These are phyloP conservation scores for Pteropus rufus DNA, from an alignment of 2,797 vertebrate genomes.

Conservation along the genomic window DNA sequence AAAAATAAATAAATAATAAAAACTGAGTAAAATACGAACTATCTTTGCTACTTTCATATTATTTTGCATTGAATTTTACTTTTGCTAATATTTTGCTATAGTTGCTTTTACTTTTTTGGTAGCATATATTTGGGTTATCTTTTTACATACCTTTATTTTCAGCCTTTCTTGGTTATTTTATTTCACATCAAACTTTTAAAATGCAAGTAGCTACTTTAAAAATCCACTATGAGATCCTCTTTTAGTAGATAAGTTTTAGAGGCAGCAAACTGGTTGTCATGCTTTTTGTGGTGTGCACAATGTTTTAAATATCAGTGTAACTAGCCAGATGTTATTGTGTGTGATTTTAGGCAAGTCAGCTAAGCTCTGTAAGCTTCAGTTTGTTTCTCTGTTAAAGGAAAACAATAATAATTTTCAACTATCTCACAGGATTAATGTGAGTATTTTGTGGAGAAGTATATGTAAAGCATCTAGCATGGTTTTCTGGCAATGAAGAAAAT, in stretches of 20 bases:
- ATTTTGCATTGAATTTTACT: slow-evolving; percentile 11
- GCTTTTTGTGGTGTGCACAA: neutral
- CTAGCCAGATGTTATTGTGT: neutral
- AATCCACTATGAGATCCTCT: neutral
- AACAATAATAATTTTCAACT: neutral
- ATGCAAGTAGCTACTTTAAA: neutral
- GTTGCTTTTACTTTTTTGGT: slow-evolving; percentile 22
- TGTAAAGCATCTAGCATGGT: neutral
- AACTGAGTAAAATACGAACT: neutral
- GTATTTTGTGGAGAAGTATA: neutral
- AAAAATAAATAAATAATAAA: too few species aligned
- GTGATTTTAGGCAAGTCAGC: neutral
- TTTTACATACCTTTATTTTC: neutral
- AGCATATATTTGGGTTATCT: neutral
- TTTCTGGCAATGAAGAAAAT: neutral
- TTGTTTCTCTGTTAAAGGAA: neutral
- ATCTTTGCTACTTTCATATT: neutral
- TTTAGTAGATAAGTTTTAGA: neutral
- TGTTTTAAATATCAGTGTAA: neutral
- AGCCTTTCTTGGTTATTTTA: neutral
- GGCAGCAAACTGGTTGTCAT: neutral
- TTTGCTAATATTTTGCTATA: neutral
- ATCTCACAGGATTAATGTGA: neutral
- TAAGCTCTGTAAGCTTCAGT: neutral
- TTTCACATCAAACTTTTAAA: neutral